A percentile compares a stretch with the other conserved stretches of the same genome.
These are phyloP conservation scores for Ctena decussata DNA, from an alignment of 2,888 invertebrate species.

Conservation along the genomic window DNA sequence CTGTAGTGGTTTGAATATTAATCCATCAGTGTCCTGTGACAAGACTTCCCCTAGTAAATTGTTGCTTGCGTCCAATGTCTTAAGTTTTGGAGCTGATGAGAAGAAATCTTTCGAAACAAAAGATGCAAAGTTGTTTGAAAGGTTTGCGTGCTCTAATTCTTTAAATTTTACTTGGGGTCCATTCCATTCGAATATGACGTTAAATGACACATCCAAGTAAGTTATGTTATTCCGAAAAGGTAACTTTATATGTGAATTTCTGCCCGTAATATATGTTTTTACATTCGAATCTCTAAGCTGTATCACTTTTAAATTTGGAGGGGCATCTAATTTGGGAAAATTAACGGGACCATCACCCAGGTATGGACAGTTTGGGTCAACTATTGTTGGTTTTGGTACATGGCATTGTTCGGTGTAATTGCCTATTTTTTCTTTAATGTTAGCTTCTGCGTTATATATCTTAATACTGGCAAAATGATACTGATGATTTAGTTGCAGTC, in stretches of 20 bases:
- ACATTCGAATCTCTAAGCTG: background rate
- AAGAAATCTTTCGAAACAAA: constrained; percentile 14
- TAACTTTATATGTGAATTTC: background rate
- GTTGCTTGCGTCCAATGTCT: constrained; percentile 25
- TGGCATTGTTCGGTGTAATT: background rate
- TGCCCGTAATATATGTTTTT: background rate
- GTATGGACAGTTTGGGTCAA: background rate
- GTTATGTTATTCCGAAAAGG: background rate
- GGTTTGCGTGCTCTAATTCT: background rate
- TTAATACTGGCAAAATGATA: background rate
- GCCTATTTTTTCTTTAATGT: background rate
- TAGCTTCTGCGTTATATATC: background rate
- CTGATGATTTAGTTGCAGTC: background rate
- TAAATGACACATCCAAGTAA: background rate
- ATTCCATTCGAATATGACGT: background rate
- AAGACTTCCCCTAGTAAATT: constrained; percentile 38
- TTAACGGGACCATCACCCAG: background rate
- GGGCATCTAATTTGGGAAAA: background rate
- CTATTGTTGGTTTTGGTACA: background rate
- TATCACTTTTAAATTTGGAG: background rate
- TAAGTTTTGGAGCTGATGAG: background rate
- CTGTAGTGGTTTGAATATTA: constrained; percentile 29
- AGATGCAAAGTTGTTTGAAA: constrained; percentile 41
- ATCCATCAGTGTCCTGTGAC: background rate
- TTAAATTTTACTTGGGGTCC: background rate